Conservation (phyloP, 2,797 vertebrate species). For the Catostomus latipinnis region DNA sequence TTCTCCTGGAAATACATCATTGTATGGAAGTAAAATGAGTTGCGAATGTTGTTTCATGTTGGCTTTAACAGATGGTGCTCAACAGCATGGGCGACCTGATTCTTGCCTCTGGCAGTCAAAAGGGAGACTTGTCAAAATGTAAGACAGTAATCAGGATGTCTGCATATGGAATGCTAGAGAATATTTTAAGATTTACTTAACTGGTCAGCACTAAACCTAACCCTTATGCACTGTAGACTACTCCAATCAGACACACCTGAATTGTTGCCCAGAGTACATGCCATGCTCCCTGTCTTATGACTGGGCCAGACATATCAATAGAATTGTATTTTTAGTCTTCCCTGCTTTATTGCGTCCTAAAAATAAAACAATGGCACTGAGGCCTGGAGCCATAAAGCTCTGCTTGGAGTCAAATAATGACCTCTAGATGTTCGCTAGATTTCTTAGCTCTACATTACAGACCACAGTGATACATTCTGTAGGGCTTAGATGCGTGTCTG, state of each 20-base stretch:
- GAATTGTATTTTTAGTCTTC: slow-evolving; percentile 51
- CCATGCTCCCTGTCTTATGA: slow-evolving; percentile 31
- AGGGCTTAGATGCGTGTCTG: no score
- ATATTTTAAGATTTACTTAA: slow-evolving; percentile 48
- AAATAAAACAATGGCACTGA: slow-evolving; percentile 56
- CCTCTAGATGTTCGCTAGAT: neutral
- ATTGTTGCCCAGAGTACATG: slow-evolving; percentile 23
- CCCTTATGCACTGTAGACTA: slow-evolving; percentile 1
- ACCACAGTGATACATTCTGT: no score
- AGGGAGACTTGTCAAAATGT: no score
- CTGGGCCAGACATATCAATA: slow-evolving; percentile 37
- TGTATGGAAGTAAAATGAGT: no score
- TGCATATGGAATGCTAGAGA: slow-evolving; percentile 40
- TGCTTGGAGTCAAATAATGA: slow-evolving; percentile 21
- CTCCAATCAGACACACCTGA: slow-evolving; percentile 15
- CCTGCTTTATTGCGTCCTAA: slow-evolving; percentile 57
- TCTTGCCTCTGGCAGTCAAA: no score
- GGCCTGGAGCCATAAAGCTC: slow-evolving; percentile 43
- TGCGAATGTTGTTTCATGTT: no score
- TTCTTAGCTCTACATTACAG: no score
- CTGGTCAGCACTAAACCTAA: slow-evolving; percentile 21
- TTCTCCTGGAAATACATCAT: no score
- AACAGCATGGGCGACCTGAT: no score
- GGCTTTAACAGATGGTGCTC: no score
- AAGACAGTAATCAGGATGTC: neutral